Conservation (phyloP, 2,888 invertebrate genomes). For the Meteorus cinctellus region DNA sequence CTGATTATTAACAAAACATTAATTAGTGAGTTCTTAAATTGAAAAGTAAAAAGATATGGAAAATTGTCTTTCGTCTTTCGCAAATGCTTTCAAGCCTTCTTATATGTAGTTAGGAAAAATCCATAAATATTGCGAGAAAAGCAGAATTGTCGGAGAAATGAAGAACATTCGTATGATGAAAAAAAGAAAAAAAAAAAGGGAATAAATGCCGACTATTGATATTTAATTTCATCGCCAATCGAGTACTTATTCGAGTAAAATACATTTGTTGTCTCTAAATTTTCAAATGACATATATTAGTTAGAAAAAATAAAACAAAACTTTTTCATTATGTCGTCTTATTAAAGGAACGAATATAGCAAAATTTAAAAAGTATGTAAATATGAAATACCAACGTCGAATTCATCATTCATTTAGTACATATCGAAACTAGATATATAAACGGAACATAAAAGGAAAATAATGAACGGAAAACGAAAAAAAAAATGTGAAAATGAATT, state of each 20-base stretch:
- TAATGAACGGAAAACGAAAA: neutral
- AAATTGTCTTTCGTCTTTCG: constrained; percentile 44
- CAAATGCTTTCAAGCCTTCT: constrained; percentile 53
- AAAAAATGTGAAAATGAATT: neutral
- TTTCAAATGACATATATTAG: constrained; percentile 15
- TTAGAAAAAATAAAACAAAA: constrained; percentile 15
- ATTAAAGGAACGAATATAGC: neutral
- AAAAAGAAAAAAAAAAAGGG: neutral
- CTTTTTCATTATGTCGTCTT: constrained; percentile 7
- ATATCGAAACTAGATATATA: neutral
- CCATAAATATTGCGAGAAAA: constrained; percentile 29
- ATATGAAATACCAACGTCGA: constrained; percentile 11
- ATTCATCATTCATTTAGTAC: neutral
- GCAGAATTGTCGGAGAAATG: constrained; percentile 20
- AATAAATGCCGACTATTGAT: neutral
- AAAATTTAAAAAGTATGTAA: neutral
- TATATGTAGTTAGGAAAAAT: constrained; percentile 46
- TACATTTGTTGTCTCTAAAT: constrained; percentile 19
- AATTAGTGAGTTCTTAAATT: constrained; percentile 46
- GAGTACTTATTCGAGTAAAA: constrained; percentile 6
- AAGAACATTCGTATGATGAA: constrained; percentile 9
- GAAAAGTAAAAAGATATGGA: constrained; percentile 35
- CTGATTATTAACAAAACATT: constrained; percentile 32
- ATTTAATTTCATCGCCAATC: constrained; percentile 28
- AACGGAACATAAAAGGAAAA: neutral